phyloP scores from a whole-genome alignment of 2,888 invertebrate genomes.

The Clivina fossor region DNA sequence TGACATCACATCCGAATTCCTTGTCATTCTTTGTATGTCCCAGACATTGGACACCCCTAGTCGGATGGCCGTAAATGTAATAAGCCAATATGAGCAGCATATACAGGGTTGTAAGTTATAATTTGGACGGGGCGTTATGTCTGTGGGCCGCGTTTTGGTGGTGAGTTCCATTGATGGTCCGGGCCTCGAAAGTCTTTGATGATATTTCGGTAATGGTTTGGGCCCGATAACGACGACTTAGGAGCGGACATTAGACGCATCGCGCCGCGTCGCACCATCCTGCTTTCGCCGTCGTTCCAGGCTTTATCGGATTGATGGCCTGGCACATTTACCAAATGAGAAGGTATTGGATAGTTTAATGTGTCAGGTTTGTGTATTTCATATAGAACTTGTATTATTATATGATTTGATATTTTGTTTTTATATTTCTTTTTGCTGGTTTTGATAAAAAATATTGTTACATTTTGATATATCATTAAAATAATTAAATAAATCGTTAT shows the following conservation, averaged over 20 bases:
- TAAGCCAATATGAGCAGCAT: slow-evolving; percentile 46
- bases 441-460: too few relatives aligned
- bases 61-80: slow-evolving; percentile 37
- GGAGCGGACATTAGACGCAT: slow-evolving; percentile 28
- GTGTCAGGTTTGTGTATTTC: too few relatives aligned
- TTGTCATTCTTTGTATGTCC: slow-evolving; percentile 32
- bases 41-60: slow-evolving; percentile 35
- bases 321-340: too few relatives aligned
- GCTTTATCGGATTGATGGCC: too few relatives aligned
- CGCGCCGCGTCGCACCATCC: too few relatives aligned
- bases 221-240: slow-evolving; percentile 42
- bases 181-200: slow-evolving; percentile 44
- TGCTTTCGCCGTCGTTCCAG: too few relatives aligned
- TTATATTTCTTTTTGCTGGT: too few relatives aligned
- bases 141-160: slow-evolving; percentile 37
- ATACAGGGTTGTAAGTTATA: slow-evolving; percentile 50
- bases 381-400: too few relatives aligned
- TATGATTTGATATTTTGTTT: too few relatives aligned
- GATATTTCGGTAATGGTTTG: slow-evolving; percentile 46
- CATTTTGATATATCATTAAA: too few relatives aligned
- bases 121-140: slow-evolving; percentile 48
- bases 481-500: too few relatives aligned
- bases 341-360: too few relatives aligned
- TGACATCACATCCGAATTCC: slow-evolving; percentile 25
- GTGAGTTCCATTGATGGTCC: slow-evolving; percentile 41